Base-by-base conservation (phyloP, 92 coral and sea anemone genomes). In the Parazoanthus atlanticus region DNA sequence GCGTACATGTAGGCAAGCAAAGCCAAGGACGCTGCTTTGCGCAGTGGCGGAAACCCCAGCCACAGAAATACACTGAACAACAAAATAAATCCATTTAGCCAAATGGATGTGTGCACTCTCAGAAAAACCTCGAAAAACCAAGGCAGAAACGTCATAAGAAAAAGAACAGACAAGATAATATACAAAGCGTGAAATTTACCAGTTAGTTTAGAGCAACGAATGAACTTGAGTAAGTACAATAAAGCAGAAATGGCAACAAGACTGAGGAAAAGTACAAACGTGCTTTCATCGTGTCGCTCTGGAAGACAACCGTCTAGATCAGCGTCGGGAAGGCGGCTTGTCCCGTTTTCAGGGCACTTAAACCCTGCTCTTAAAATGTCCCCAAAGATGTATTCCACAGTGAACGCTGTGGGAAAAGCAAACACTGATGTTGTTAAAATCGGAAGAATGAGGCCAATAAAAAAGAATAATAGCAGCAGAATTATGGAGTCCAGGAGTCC, bases 361-460 rank as follows among this genome's bases (percentile, higher is more conserved):
- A 74, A 28, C 1, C 93, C 92, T 28, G 88, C 86, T 34, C 91
- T 79, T 10, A 93, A 81, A 65, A 86, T 86, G 19, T 64, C 47
- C 13, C 96, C 96, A 82, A 89, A 90, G 7, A 91, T 56, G 46
- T 79, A 86, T 23, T 93, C 93, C 8, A 93, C 87, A 29, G 88
- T 90, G 81, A 89, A 91, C 71, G 96, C 96, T 30, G 89, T 71
- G 9, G 94, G 96, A 64, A 89, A 91, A 29, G 93, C 90, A 56
- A 86, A 89, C 54, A 88, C 88, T 5, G 82, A 56, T 76, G 87
- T 75, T 5, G 85, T 79, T 16, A 93, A 28, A 21, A 85, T 64
- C 5, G 96, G 96, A 32, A 91, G 76, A 3, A 93, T 36, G 13
- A 92, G 64, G 17, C 85, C 91, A 19, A 91, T 85, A 30, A 84